Evolutionary conservation across 2,888 invertebrate genomes (phyloP), one percentile per base, ranked within the genome.

Genomic region (Patella depressa): DNA sequence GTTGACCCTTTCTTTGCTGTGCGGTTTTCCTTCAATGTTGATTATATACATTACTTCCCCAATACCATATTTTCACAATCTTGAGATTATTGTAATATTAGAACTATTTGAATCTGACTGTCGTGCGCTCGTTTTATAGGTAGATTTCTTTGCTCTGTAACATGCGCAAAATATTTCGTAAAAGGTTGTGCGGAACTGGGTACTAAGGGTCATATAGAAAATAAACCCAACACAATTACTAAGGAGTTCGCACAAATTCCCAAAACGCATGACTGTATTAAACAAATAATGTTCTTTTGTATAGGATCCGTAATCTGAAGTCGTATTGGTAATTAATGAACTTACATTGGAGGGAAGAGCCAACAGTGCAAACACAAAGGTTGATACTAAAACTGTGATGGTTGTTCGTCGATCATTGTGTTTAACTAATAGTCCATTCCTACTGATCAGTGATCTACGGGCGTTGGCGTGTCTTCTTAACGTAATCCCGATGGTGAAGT

Each of bases 201-300:
- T 34, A 34, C 71, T 34, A 34, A 71, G 71, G 1, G 34, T 71
- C 29, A 71, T 29, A 17, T 71, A 71, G 71, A 71, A 71, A 34
- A 71, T 9, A 34, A 71, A 71, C 29, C 34, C 34, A n/a, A 34
- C 15, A 34, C 29, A 71, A 34, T 34, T 71, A 34, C 71, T 71
- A 17, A 71, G 71, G n/a, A 71, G 17, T 15, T 29, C 34, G 71
- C 71, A 71, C 29, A 71, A 34, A 15, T 24, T 19, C 12, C 71
- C 71, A 15, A 71, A 15, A 12, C 34, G 71, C 29, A 29, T 24
- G 29, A 71, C 71, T 24, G 71, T 71, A 24, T 29, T 71, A 34
- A 29, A 71, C 29, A 71, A 34, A 24, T 34, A 71, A 34, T 71
- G 71, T 24, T 71, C 19, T 15, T 71, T 5, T 19, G 29, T 71